Evolutionary conservation across 1,140 invertebrate genomes (phyloP), one percentile per base, ranked within the genome.

Genomic region (Zophobas atratus): DNA sequence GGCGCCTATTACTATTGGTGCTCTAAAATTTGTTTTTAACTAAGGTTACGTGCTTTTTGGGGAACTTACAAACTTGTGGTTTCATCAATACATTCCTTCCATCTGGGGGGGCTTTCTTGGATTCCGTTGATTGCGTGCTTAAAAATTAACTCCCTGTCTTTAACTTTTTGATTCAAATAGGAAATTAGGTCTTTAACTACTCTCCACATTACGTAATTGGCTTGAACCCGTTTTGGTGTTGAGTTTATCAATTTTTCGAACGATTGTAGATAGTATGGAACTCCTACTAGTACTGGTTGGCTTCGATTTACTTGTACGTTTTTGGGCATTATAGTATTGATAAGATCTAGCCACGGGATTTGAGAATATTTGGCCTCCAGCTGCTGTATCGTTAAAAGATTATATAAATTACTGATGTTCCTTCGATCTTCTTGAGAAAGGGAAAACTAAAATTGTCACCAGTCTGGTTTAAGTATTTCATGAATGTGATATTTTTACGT

Each of bases 141-240:
- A 84, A 94, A 96, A 43, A 92, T 88, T 41, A 96, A 87, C 82
- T 93, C 94, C 1, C 92, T 86, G 53, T 92, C 91, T 0, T 94
- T 87, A 71, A 95, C 91, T 8, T 91, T 88, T 63, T 95, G 92
- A 0, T 90, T 94, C 43, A 97, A 86, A 84, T 95, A 96, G 3
- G 91, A 91, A 1, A 95, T 90, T 0, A 94, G 93, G 8, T 91
- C 91, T 0, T 90, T 90, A 0, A 93, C 91, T 0, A 93, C 92
- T 38, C 94, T 89, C 95, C 95, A 96, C 88, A 96, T 90, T 81
- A 95, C 89, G 82, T 96, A 96, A 87, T 97, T 97, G 1, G 94
- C 93, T 51, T 91, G 83, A 39, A 89, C 84, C 74, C 88, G 90
- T 88, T 92, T 93, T 1, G 90, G 88, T 0, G 90, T 92, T 0